Evolutionary conservation across 2,113 vertebrate genomes (phyloP).

Genomic region (Sigmodon hispidus): DNA sequence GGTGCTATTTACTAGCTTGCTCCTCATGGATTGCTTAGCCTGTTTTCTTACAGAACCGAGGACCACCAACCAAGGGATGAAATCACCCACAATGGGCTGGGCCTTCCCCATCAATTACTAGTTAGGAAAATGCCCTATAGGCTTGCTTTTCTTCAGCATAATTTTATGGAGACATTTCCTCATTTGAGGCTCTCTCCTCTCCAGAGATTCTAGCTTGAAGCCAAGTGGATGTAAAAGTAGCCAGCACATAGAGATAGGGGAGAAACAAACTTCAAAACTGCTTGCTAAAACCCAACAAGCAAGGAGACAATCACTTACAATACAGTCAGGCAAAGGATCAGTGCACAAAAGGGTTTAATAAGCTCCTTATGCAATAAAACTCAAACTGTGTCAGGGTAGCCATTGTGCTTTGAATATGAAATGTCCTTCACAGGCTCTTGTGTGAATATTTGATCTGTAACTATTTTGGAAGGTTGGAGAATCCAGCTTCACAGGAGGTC

Average conservation of each 20-base stretch:
- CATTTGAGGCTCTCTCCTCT: too few relatives aligned
- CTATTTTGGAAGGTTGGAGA: not conserved
- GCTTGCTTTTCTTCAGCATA: not conserved
- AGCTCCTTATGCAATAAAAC: conserved; percentile 19
- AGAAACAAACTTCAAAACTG: not conserved
- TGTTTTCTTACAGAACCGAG: not conserved
- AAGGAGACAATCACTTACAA: not conserved
- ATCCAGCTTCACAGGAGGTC: not conserved
- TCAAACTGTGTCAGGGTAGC: not conserved
- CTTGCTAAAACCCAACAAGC: not conserved
- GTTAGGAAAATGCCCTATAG: not conserved
- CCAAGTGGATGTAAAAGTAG: not conserved
- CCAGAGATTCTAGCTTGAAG: too few relatives aligned
- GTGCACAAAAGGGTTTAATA: conserved; percentile 2
- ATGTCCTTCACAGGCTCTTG: not conserved
- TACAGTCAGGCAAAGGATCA: not conserved
- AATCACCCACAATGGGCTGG: not conserved
- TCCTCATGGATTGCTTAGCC: not conserved
- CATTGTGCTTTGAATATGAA: not conserved
- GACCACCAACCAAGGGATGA: not conserved
- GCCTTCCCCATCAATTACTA: not conserved
- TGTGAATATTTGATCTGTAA: not conserved
- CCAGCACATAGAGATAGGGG: not conserved
- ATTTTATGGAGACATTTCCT: not conserved
- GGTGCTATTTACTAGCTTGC: not conserved